Percentiles rank a stretch among this genome's conserved stretches.
These are phyloP conservation scores for Serinus canaria DNA, from an alignment of 2,113 vertebrate genomes.

Conservation along the genomic window DNA sequence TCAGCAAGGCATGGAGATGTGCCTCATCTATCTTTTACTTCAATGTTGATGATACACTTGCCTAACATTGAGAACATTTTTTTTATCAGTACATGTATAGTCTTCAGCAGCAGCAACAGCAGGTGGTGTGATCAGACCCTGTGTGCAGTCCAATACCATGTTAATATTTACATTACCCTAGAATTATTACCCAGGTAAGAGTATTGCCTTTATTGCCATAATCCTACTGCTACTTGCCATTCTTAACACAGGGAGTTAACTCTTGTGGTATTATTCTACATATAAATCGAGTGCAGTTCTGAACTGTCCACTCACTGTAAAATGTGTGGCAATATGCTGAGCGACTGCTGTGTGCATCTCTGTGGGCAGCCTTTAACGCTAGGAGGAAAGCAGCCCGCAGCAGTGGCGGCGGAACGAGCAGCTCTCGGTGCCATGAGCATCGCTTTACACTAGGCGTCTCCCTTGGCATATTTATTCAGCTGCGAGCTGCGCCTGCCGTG, in stretches of 20 bases:
- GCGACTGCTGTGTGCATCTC: accelerated
- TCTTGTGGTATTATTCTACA: neutral
- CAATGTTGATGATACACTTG: accelerated
- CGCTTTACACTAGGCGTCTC: slow-evolving; percentile 17
- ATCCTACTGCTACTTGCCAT: neutral
- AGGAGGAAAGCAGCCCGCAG: neutral
- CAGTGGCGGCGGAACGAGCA: accelerated
- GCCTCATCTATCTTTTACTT: neutral
- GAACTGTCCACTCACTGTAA: neutral
- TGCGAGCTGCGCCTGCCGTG: neutral
- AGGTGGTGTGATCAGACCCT: neutral
- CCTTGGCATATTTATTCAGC: neutral
- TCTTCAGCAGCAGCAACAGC: neutral
- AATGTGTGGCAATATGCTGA: neutral
- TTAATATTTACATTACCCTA: neutral
- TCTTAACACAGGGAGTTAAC: neutral
- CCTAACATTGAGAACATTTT: neutral
- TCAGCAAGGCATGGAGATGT: neutral
- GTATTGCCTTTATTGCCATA: neutral
- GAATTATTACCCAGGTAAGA: neutral
- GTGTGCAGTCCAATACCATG: neutral
- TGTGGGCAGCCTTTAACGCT: accelerated
- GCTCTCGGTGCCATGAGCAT: neutral
- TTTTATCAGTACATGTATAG: neutral
- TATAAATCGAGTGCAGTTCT: neutral